Evolutionary conservation across 2,797 vertebrate species (phyloP).

Genomic region (Macroramphosus scolopax): DNA sequence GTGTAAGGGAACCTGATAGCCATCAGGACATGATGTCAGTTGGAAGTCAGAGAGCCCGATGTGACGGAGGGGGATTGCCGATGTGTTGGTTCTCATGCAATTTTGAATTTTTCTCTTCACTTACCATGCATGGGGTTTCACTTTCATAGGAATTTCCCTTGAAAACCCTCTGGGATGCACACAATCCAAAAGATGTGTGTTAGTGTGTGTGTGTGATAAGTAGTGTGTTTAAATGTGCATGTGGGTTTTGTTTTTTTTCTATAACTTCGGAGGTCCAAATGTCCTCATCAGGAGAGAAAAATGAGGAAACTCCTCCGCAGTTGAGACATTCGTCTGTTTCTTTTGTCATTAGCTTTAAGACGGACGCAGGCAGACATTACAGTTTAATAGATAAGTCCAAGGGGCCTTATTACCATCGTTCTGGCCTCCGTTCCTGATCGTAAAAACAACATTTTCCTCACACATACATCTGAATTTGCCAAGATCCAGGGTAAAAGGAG

Average conservation of each 20-base stretch:
- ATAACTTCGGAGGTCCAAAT: slow-evolving; percentile 15
- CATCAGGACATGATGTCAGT: slow-evolving; percentile 55
- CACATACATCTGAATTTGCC: neutral
- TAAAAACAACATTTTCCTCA: slow-evolving; percentile 2
- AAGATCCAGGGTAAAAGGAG: neutral
- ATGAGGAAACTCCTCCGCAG: slow-evolving; percentile 13
- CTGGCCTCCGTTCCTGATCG: neutral
- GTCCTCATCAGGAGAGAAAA: slow-evolving; percentile 15
- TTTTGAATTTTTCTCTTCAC: slow-evolving; percentile 58
- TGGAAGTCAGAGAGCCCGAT: slow-evolving; percentile 18
- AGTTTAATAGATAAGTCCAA: neutral
- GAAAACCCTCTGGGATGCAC: slow-evolving; percentile 45
- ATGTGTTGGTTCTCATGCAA: slow-evolving; percentile 42
- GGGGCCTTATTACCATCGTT: neutral
- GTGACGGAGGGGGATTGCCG: slow-evolving; percentile 40
- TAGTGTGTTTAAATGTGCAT: slow-evolving; percentile 26
- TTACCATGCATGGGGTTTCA: slow-evolving; percentile 47
- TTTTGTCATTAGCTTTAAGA: neutral
- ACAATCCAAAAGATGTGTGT: slow-evolving; percentile 38
- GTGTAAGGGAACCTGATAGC: slow-evolving; percentile 27
- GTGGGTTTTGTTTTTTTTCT: slow-evolving; percentile 16
- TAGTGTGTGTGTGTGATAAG: slow-evolving; percentile 9
- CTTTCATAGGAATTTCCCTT: slow-evolving; percentile 69
- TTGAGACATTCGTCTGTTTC: slow-evolving; percentile 3
- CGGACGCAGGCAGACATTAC: neutral